phyloP scores from a whole-genome alignment of 2,888 invertebrate species.

The Brachyptera putata region DNA sequence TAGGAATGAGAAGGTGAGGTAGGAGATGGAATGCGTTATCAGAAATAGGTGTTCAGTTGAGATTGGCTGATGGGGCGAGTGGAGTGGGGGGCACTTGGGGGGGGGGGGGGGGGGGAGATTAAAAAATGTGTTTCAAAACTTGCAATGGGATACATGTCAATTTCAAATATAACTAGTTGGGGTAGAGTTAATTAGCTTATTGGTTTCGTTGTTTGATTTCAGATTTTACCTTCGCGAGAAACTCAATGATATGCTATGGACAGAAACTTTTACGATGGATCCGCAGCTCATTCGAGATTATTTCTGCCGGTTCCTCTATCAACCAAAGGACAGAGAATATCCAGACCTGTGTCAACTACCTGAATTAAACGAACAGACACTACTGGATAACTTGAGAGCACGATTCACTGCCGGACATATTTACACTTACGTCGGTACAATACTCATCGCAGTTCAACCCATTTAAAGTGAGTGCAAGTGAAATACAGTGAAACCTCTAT shows the following conservation, averaged over 20 bases:
- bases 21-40: too few species aligned
- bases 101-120: too few species aligned
- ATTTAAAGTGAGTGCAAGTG: constrained; percentile 59
- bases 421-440: constrained; percentile 94
- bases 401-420: constrained; percentile 89
- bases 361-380: constrained; percentile 88
- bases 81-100: too few species aligned
- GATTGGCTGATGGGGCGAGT: too few species aligned
- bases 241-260: constrained; percentile 78
- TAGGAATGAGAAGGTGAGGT: too few species aligned
- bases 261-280: constrained; percentile 83
- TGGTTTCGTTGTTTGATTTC: too few species aligned
- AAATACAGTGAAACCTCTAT: too few species aligned
- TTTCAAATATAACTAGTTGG: too few species aligned
- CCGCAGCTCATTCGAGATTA: constrained; percentile 90
- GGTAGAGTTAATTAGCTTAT: too few species aligned
- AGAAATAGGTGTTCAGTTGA: too few species aligned
- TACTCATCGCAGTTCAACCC: constrained; percentile 92
- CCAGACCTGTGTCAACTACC: constrained; percentile 94
- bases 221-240: constrained; percentile 81
- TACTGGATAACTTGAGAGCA: constrained; percentile 83
- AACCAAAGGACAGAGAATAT: constrained; percentile 90
- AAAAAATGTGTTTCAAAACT: too few species aligned
- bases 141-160: too few species aligned
- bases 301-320: constrained; percentile 84